phyloP scores from a whole-genome alignment of 2,113 vertebrate species.

The Phylloscopus whistleri region DNA sequence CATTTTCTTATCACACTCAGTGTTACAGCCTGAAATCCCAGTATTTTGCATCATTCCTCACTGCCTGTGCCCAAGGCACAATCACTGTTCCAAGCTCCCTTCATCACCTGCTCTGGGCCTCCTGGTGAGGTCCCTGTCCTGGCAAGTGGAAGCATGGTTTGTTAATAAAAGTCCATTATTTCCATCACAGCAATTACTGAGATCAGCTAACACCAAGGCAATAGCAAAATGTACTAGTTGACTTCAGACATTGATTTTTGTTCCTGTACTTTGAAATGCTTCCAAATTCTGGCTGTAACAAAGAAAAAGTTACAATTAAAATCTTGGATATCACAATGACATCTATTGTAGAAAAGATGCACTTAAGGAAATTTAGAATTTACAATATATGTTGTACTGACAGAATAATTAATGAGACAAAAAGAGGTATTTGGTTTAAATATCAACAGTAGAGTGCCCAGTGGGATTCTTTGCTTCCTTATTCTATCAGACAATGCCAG shows the following conservation, averaged over 20 bases:
- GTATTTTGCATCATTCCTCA: background rate
- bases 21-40: background rate
- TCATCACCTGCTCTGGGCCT: background rate
- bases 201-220: background rate
- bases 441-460: background rate
- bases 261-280: background rate
- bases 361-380: background rate
- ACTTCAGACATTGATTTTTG: conserved; percentile 31
- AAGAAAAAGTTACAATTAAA: background rate
- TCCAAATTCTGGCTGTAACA: background rate
- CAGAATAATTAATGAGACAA: background rate
- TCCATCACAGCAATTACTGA: background rate
- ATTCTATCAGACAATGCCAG: background rate
- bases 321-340: background rate
- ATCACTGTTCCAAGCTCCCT: background rate
- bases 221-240: background rate
- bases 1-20: background rate
- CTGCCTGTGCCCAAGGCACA: background rate
- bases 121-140: background rate
- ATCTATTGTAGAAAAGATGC: background rate
- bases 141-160: background rate
- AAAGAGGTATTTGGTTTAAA: conserved; percentile 8
- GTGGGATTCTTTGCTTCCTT: background rate
- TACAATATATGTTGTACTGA: background rate
- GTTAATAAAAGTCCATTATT: background rate